Evolutionary conservation across 2,113 vertebrate species (phyloP).

Genomic region (Poecile atricapillus): DNA sequence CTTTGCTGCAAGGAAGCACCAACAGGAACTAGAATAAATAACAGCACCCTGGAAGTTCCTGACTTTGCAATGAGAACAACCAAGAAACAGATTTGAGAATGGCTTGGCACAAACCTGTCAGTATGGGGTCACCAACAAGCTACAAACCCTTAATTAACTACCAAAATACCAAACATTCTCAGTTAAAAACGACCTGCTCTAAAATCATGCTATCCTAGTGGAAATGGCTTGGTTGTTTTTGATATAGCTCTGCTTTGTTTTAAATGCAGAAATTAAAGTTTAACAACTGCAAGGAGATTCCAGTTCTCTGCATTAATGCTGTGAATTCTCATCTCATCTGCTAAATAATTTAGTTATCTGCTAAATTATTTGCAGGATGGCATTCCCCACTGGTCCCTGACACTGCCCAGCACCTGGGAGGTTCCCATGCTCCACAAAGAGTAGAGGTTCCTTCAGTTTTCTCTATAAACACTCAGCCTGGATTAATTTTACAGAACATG

Average conservation of each 20-base stretch:
- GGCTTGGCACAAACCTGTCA: background rate
- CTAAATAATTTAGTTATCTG: too few species aligned
- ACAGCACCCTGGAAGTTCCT: background rate
- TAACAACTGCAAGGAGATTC: conserved; percentile 11
- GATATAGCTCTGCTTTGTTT: conserved; percentile 60
- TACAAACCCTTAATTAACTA: background rate
- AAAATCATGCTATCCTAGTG: conserved; percentile 48
- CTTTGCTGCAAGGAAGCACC: background rate
- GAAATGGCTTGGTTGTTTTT: conserved; percentile 57
- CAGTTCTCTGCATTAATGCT: background rate
- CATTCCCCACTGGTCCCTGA: background rate
- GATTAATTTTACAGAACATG: background rate
- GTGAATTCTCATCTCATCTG: background rate
- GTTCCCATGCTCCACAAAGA: background rate
- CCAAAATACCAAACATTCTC: background rate
- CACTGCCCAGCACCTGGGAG: background rate
- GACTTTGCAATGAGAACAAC: background rate
- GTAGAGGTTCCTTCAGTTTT: background rate
- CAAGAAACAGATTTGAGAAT: background rate
- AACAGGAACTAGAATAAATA: background rate
- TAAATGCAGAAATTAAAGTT: conserved; percentile 68
- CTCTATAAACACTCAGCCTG: background rate
- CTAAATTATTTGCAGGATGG: background rate
- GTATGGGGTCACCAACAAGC: background rate
- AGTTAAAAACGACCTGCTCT: conserved; percentile 16